These are phyloP conservation scores for Drosophila sordidula DNA, from an alignment of 2,888 invertebrate species.

Conservation along the genomic window DNA sequence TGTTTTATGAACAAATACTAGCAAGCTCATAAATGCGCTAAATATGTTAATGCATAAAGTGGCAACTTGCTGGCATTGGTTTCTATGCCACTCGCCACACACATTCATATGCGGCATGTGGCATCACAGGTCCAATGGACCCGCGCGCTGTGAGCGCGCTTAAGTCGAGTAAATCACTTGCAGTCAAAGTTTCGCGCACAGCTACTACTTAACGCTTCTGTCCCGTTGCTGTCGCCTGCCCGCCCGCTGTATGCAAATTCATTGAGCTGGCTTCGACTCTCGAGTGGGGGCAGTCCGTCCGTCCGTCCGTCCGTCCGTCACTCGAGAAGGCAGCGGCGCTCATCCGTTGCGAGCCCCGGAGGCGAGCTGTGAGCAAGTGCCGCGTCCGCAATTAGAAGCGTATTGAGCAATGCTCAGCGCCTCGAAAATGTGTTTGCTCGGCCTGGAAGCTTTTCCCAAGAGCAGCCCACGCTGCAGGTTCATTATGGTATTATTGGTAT, in stretches of 20 bases:
- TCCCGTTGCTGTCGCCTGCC: neutral
- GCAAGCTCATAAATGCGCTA: no score
- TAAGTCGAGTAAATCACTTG: slow-evolving; percentile 55
- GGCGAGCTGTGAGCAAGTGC: slow-evolving; percentile 37
- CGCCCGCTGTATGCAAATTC: slow-evolving; percentile 59
- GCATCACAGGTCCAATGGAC: neutral
- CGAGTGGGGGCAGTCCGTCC: slow-evolving; percentile 18
- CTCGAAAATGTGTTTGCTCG: slow-evolving; percentile 47
- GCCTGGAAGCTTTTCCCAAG: slow-evolving; percentile 51
- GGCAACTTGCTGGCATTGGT: neutral
- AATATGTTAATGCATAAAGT: no score
- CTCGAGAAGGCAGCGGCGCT: slow-evolving; percentile 7
- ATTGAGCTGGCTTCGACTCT: slow-evolving; percentile 59
- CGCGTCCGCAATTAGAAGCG: slow-evolving; percentile 72
- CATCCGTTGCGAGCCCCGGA: slow-evolving; percentile 2
- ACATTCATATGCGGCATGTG: neutral
- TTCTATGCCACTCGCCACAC: no score
- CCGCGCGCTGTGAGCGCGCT: slow-evolving; percentile 5
- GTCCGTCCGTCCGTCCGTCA: slow-evolving; percentile 28
- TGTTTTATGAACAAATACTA: no score
- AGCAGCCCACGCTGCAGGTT: slow-evolving; percentile 54
- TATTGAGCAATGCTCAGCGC: slow-evolving; percentile 66
- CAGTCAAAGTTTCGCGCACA: slow-evolving; percentile 52
- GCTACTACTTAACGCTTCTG: slow-evolving; percentile 26
- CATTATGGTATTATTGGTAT: slow-evolving; percentile 47